These are phyloP conservation scores for Marasmarcha lunaedactyla DNA, from an alignment of 2,888 invertebrate species.

Conservation along the genomic window DNA sequence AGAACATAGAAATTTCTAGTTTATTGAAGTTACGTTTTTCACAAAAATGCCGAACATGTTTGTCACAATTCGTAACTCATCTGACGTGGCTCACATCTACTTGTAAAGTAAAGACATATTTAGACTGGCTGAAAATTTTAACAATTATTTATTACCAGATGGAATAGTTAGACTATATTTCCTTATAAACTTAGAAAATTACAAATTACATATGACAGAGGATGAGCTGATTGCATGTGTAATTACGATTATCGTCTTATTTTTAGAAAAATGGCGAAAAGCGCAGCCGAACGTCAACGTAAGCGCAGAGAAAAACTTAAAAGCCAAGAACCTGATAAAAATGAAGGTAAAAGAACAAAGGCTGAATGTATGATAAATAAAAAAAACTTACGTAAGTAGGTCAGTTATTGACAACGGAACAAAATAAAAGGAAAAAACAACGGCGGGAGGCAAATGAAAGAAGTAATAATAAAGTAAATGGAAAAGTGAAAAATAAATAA, in stretches of 20 bases:
- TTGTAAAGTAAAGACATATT: slow-evolving; percentile 5
- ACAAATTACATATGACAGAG: too few species aligned
- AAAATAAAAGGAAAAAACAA: background rate
- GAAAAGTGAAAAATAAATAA: slow-evolving; percentile 2
- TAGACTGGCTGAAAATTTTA: background rate
- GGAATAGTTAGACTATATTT: too few species aligned
- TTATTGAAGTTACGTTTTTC: slow-evolving; percentile 1
- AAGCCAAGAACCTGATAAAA: slow-evolving; percentile 5
- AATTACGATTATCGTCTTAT: background rate
- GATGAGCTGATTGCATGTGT: too few species aligned
- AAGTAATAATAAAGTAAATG: slow-evolving; percentile 1
- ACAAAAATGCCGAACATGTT: slow-evolving; percentile 5
- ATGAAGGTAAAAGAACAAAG: slow-evolving; percentile 5
- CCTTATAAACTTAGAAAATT: background rate
- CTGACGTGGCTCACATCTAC: background rate
- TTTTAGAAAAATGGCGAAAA: slow-evolving; percentile 2
- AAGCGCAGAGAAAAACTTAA: slow-evolving; percentile 5
- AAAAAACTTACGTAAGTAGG: slow-evolving; percentile 5
- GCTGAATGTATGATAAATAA: slow-evolving; percentile 6
- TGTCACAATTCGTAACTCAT: slow-evolving; percentile 5
- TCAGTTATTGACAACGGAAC: background rate
- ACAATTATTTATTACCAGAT: background rate
- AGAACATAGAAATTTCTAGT: too few species aligned
- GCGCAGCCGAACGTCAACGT: slow-evolving; percentile 5
- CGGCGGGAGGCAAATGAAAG: background rate